Evolutionary conservation across 2,797 vertebrate genomes (phyloP).

Genomic region (Clarias platycephalus): DNA sequence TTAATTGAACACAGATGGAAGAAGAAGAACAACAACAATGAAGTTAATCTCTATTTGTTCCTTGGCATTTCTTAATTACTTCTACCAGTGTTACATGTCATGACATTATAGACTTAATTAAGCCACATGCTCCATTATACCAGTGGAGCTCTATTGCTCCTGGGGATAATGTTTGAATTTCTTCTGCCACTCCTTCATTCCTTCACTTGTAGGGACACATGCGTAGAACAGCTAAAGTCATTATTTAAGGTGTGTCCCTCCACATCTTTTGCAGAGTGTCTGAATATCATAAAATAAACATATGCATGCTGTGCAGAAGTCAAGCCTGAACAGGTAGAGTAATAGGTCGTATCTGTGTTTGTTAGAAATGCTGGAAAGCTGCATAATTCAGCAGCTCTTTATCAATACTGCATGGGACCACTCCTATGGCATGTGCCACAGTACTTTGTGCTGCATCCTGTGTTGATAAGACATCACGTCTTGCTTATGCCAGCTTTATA

Average conservation of each 20-base stretch:
- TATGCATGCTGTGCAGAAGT: slow-evolving; percentile 23
- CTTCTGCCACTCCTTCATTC: slow-evolving; percentile 72
- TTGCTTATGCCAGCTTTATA: not conserved
- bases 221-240: slow-evolving; percentile 47
- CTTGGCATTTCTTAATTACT: not conserved
- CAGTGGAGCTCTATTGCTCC: not conserved
- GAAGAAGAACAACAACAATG: too few species aligned
- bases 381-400: not conserved
- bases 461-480: not conserved
- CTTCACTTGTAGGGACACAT: slow-evolving; percentile 71
- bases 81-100: not conserved
- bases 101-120: not conserved
- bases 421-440: not conserved
- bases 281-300: slow-evolving; percentile 57
- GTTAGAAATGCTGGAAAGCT: slow-evolving; percentile 6
- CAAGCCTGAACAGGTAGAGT: slow-evolving; percentile 46
- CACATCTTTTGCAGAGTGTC: slow-evolving; percentile 60
- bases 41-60: not conserved
- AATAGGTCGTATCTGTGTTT: slow-evolving; percentile 4
- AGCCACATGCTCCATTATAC: not conserved
- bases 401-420: not conserved
- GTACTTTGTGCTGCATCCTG: not conserved
- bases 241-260: slow-evolving; percentile 69
- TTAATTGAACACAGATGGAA: too few species aligned
- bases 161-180: slow-evolving; percentile 35